These are phyloP conservation scores for Diacarnus erythraeanus DNA, from an alignment of 37 sponge, comb jelly and placozoan species.

Conservation along the genomic window DNA sequence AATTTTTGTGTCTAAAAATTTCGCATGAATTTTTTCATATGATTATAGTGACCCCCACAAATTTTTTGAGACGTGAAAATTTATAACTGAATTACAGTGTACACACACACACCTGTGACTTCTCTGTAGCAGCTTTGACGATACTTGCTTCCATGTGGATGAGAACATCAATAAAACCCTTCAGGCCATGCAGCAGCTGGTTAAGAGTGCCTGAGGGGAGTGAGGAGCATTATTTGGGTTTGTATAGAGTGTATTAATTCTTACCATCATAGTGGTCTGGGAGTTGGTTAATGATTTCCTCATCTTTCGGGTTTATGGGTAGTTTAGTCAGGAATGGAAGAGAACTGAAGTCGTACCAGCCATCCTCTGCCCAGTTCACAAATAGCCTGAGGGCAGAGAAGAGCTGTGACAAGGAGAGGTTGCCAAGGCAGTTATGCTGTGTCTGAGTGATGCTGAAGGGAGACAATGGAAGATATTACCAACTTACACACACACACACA, in stretches of 20 bases:
- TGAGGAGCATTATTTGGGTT: background rate
- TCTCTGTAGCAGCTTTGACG: conserved; percentile 20
- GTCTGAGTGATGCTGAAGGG: conserved; percentile 30
- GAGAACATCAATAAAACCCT: conserved; percentile 19
- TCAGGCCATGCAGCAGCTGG: conserved; percentile 35
- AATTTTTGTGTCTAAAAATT: too few relatives aligned
- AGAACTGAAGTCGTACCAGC: conserved; percentile 70
- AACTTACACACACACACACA: background rate
- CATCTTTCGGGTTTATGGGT: conserved; percentile 28
- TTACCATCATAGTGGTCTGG: conserved; percentile 29
- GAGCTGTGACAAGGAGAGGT: conserved; percentile 30
- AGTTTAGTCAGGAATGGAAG: conserved; percentile 64
- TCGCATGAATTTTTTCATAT: too few relatives aligned
- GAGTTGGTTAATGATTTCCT: conserved; percentile 22
- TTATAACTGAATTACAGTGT: too few relatives aligned
- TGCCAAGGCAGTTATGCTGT: conserved; percentile 48
- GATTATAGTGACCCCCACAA: background rate
- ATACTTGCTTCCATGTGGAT: conserved; percentile 40
- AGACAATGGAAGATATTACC: background rate
- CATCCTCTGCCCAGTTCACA: conserved; percentile 69
- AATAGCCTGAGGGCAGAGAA: conserved; percentile 50
- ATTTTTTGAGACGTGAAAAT: too few relatives aligned
- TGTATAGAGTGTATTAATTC: too few relatives aligned
- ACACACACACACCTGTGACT: conserved; percentile 41
- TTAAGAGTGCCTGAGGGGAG: background rate